Base-by-base conservation (phyloP, 2,797 vertebrate genomes). In the Caiman crocodilus region DNA sequence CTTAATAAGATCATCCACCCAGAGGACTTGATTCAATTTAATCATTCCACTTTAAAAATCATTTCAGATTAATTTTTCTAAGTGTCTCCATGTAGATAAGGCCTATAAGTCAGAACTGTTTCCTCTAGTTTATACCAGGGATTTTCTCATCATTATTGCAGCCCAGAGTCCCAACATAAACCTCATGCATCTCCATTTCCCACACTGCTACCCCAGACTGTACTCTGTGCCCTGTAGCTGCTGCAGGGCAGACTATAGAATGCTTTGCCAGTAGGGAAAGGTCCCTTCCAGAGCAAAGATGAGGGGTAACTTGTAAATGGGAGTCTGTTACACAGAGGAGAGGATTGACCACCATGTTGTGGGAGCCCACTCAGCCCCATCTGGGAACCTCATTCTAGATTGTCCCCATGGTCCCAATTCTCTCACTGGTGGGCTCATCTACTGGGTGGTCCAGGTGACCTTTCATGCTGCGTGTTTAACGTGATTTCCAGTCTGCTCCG, bases 241-340 rank as follows among this genome's bases (percentile, higher is more conserved):
- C 42, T 50, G 0, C 0, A 13, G 59, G 42, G 50, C 42, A 1
- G 0, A 16, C 63, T 21, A 0, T 58, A 21, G 61, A 2, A 1
- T 14, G 42, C 60, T 50, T 50, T 21, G 8, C 18, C 0, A 17
- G 17, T 1, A 60, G 76, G 42, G 10, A 10, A 26, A 25, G 18
- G 14, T 8, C 14, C 20, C 14, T 55, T 32, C 18, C 63, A 3
- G 2, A 30, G 1, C 63, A 0, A 20, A 12, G 30, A 4, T 1
- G 4, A 14, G 74, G 32, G 50, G 9, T 26, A 4, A 5, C 30
- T 50, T 73, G 55, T 7, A 17, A 10, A 57, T 30, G 26, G 12
- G 28, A 12, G 28, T 30, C 50, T 57, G 11, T 20, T 55, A 76
- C 26, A 28, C 50, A 28, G 18, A 4, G 12, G 12, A 28, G 17